Base-by-base conservation (phyloP, 2,888 invertebrate species). In the Noctua janthe region DNA sequence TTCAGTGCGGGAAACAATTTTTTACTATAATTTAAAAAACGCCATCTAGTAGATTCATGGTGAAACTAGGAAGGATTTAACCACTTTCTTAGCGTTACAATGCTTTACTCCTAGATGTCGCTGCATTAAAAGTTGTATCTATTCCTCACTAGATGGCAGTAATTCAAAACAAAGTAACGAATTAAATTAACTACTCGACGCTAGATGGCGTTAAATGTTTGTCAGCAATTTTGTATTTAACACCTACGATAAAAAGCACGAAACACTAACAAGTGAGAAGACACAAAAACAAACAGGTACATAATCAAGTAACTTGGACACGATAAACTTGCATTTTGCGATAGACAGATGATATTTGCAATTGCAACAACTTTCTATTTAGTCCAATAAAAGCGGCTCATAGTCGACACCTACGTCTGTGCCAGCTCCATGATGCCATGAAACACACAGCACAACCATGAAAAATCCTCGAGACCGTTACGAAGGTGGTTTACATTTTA, bases 191-290 rank as follows among this genome's bases (percentile, higher is more conserved):
- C 82, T 81, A 82, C 64, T 82, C 54, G 10, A 15, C 67, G 71
- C 69, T 74, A 89, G 89, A 87, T 87, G 82, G 79, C 84, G 67
- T 11, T 71, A 3, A 29, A 51, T 2, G 43, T n/a, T 20, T 23
- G 0, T 13, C 6, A n/a, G 29, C 1, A 3, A 51, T 6, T 29
- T 20, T 43, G 3, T 23, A 56, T 23, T 3, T 56, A 23, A 3
- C 6, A 1, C 54, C 5, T n/a, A n/a, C 59, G 1, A n/a, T 11
- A n/a, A 13, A 62, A 39, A 23, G 20, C 13, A 13, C 6, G 10
- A 39, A 23, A 29, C 29, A 20, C 11, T n/a, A 23, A 59, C n/a
- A 13, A 13, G 59, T n/a, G 13, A n/a, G 59, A 59, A 59, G 11
- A 59, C 13, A n/a, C 13, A 59, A n/a, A 13, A 59, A 1, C 0